Evolutionary conservation across 1,140 invertebrate genomes (phyloP).

Genomic region (Tribolium madens): DNA sequence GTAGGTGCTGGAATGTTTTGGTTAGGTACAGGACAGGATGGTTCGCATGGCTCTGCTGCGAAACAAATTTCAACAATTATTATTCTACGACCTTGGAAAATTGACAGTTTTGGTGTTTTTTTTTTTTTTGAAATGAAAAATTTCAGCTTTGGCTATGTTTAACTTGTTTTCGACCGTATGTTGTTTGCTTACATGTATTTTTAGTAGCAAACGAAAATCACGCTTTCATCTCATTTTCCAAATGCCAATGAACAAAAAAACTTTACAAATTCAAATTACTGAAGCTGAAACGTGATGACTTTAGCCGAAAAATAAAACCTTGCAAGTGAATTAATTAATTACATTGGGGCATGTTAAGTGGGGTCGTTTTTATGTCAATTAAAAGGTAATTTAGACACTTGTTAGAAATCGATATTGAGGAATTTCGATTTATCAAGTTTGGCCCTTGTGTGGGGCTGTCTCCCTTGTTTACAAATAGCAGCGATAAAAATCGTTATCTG

Average conservation of each 20-base stretch:
- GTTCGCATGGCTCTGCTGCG: conserved; percentile 80
- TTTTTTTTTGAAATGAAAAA: conserved; percentile 2
- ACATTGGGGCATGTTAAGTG: background rate
- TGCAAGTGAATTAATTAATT: too few species aligned
- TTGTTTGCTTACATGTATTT: conserved; percentile 7
- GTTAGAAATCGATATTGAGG: background rate
- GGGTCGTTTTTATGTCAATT: background rate
- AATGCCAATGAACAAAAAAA: background rate
- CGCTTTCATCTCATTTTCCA: background rate
- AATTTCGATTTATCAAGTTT: background rate
- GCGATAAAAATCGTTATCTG: conserved; percentile 24
- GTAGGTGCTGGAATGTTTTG: conserved; percentile 74
- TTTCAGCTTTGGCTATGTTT: conserved; percentile 5
- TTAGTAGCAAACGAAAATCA: background rate
- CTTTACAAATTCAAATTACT: background rate
- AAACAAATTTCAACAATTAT: conserved; percentile 43
- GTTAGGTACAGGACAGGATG: conserved; percentile 75
- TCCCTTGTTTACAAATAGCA: conserved; percentile 17
- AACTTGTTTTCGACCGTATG: background rate
- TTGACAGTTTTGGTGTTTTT: too few species aligned
- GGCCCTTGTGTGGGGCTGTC: background rate
- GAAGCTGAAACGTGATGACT: background rate
- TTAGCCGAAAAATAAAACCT: background rate
- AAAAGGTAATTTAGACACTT: background rate
- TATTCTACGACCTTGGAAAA: too few species aligned